These are phyloP conservation scores for Lochmaea crataegi DNA, from an alignment of 2,888 invertebrate genomes.

Conservation along the genomic window DNA sequence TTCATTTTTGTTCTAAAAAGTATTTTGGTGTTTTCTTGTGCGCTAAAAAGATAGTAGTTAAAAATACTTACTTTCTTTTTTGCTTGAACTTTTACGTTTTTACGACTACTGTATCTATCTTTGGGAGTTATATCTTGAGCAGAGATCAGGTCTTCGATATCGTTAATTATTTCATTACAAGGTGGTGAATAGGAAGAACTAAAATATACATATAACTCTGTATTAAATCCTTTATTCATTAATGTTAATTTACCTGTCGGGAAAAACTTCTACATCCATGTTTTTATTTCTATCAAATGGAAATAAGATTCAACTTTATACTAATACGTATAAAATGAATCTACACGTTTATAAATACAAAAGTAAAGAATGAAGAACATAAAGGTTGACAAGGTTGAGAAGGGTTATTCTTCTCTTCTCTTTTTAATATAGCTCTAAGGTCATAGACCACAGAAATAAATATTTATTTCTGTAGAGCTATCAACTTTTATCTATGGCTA, in stretches of 20 bases:
- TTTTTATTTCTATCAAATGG: not conserved
- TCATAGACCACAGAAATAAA: too few species aligned
- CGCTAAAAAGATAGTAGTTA: not conserved
- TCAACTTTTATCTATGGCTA: too few species aligned
- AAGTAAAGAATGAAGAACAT: not conserved
- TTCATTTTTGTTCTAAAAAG: constrained; percentile 34
- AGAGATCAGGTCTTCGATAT: constrained; percentile 87
- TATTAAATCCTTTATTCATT: not conserved
- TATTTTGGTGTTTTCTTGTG: not conserved
- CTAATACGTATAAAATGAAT: not conserved
- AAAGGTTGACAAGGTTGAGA: too few species aligned
- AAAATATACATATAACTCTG: not conserved
- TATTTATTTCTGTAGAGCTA: too few species aligned
- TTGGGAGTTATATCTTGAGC: constrained; percentile 84
- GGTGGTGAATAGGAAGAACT: constrained; percentile 36
- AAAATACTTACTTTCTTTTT: constrained; percentile 47
- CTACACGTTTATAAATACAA: not conserved
- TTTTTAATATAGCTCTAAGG: too few species aligned
- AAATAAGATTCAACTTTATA: not conserved
- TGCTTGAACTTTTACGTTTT: constrained; percentile 75
- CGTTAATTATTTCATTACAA: constrained; percentile 79
- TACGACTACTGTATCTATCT: constrained; percentile 79
- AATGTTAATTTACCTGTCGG: constrained; percentile 16
- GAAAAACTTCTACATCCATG: constrained; percentile 19
- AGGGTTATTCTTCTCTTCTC: too few species aligned